Conservation (phyloP, 2,113 vertebrate species). For the Oostethus manadensis region DNA sequence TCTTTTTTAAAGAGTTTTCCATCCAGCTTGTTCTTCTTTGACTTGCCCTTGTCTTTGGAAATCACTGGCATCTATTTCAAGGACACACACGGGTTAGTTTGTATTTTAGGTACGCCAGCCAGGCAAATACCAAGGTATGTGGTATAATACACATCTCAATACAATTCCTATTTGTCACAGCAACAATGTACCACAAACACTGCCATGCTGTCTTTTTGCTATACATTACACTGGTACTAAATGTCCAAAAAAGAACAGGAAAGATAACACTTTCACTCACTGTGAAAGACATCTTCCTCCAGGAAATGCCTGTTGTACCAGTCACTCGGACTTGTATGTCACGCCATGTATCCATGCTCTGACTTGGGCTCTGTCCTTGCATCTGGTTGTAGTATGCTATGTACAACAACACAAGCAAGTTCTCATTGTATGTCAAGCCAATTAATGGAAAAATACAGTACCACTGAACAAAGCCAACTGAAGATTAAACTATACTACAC, state of each 20-base stretch:
- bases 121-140: neutral
- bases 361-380: constrained; percentile 26
- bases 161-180: neutral
- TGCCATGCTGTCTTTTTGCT: too few species aligned
- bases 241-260: neutral
- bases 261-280: constrained; percentile 38
- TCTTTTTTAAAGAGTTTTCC: constrained; percentile 75
- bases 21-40: constrained; percentile 80
- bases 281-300: constrained; percentile 76
- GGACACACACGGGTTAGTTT: neutral
- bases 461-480: neutral
- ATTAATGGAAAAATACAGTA: neutral
- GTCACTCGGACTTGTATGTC: constrained; percentile 79
- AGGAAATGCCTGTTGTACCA: constrained; percentile 86
- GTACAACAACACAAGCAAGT: constrained; percentile 7
- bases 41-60: constrained; percentile 81
- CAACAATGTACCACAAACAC: too few species aligned
- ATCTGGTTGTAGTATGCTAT: constrained; percentile 42
- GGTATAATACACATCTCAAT: neutral
- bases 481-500: too few species aligned
- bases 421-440: neutral
- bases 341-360: constrained; percentile 30
- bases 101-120: neutral
- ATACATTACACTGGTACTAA: neutral
- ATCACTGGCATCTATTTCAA: constrained; percentile 58